Percentiles rank a stretch among this genome's conserved stretches.
These are phyloP conservation scores for Nephrocerus scutellatus DNA, from an alignment of 2,888 invertebrate genomes.

Conservation along the genomic window DNA sequence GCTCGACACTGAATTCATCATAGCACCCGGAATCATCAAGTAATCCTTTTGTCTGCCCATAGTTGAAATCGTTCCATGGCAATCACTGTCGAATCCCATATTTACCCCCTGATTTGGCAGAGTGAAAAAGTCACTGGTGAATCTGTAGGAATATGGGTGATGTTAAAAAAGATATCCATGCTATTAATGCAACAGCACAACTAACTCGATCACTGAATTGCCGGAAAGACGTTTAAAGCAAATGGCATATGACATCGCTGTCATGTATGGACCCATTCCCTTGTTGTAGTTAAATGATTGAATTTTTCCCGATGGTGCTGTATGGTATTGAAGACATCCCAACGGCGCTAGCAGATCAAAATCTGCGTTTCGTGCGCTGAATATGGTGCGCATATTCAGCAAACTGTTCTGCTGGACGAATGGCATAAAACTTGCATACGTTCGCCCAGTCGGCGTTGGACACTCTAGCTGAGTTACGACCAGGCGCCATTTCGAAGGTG, in stretches of 20 bases:
- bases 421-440: not conserved
- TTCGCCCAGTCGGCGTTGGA: constrained; percentile 24
- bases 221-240: constrained; percentile 52
- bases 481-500: constrained; percentile 50
- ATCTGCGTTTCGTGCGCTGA: constrained; percentile 34
- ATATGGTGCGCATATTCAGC: constrained; percentile 35
- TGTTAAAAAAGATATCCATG: too few species aligned
- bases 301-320: constrained; percentile 52
- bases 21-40: constrained; percentile 51
- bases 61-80: constrained; percentile 51
- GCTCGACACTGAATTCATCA: constrained; percentile 43
- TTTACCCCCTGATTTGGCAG: constrained; percentile 29
- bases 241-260: constrained; percentile 55
- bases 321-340: constrained; percentile 62
- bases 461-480: constrained; percentile 59
- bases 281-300: constrained; percentile 57
- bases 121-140: constrained; percentile 29
- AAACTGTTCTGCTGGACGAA: constrained; percentile 30
- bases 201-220: constrained; percentile 38
- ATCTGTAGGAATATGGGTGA: constrained; percentile 38
- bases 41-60: constrained; percentile 50
- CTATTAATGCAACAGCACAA: constrained; percentile 3
- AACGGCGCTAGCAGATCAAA: constrained; percentile 51
- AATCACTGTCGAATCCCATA: constrained; percentile 49
- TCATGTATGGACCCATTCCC: constrained; percentile 53